Conservation (phyloP, 1,140 invertebrate genomes). For the Drosophila nebulosa region DNA sequence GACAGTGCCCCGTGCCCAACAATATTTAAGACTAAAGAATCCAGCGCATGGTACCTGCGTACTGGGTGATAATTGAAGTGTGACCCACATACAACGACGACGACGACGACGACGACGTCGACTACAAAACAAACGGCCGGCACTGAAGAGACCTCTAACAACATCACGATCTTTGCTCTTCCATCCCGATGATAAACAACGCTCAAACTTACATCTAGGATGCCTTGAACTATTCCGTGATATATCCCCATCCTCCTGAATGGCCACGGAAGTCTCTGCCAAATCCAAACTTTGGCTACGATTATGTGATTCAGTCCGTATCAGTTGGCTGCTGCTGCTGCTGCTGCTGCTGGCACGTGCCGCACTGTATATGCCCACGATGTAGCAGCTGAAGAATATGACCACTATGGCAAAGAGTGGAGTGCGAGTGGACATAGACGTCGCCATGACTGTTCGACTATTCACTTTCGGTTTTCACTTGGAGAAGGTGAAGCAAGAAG, state of each 20-base stretch:
- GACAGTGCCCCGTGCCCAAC: conserved; percentile 7
- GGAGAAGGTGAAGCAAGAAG: conserved; percentile 6
- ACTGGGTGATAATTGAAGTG: conserved; percentile 72
- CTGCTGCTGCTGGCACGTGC: conserved; percentile 37
- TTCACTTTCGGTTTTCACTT: conserved; percentile 71
- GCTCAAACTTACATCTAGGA: conserved; percentile 66
- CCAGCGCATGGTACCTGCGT: conserved; percentile 48
- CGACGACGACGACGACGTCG: conserved; percentile 3
- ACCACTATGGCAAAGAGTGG: conserved; percentile 55
- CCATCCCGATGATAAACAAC: not conserved
- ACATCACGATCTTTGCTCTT: conserved; percentile 7
- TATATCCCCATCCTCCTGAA: not conserved
- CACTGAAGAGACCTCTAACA: conserved; percentile 35
- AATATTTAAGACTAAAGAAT: conserved; percentile 66
- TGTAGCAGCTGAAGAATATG: conserved; percentile 61
- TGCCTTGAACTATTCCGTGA: conserved; percentile 48
- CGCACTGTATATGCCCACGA: conserved; percentile 60
- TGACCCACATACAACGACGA: conserved; percentile 61
- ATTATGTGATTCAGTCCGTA: not conserved
- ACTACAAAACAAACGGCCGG: conserved; percentile 47
- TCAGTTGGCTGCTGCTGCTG: not conserved
- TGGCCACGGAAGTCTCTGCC: not conserved
- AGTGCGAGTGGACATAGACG: conserved; percentile 38
- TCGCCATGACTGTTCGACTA: conserved; percentile 1
- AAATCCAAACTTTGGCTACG: conserved; percentile 7